These are phyloP conservation scores for Campodea augens DNA, from an alignment of 1,140 invertebrate genomes.

Conservation along the genomic window DNA sequence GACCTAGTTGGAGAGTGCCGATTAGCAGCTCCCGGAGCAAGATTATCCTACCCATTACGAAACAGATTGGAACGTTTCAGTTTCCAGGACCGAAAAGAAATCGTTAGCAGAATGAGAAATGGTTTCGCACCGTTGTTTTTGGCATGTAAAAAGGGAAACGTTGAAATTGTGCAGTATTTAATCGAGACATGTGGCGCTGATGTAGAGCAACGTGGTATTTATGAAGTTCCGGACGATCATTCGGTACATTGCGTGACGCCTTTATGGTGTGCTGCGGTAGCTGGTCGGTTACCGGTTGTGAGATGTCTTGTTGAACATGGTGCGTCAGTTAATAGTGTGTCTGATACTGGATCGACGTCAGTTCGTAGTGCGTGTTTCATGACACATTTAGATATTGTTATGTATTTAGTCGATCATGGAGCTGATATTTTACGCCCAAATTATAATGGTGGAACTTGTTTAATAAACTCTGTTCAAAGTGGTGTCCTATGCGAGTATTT, in stretches of 20 bases:
- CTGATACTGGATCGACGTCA: conserved; percentile 71
- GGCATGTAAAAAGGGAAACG: conserved; percentile 61
- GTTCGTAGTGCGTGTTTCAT: conserved; percentile 82
- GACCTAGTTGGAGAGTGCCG: conserved; percentile 48
- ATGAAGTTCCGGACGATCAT: conserved; percentile 29
- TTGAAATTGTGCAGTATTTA: conserved; percentile 74
- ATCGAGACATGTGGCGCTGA: conserved; percentile 60
- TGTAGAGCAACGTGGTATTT: conserved; percentile 57
- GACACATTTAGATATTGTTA: conserved; percentile 63
- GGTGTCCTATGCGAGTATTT: conserved; percentile 60
- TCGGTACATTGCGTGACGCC: conserved; percentile 68
- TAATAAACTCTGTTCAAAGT: conserved; percentile 84
- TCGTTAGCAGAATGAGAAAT: conserved; percentile 41
- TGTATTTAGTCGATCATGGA: conserved; percentile 59
- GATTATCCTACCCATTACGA: conserved; percentile 40
- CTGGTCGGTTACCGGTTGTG: conserved; percentile 59
- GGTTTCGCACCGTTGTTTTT: conserved; percentile 74
- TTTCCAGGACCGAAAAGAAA: conserved; percentile 33
- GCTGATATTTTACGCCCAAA: conserved; percentile 73
- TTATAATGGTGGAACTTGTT: conserved; percentile 79
- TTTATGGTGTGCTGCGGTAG: conserved; percentile 81
- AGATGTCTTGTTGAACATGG: conserved; percentile 56
- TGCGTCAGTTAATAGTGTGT: conserved; percentile 64
- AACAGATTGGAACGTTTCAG: conserved; percentile 40
- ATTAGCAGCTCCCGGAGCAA: conserved; percentile 41